phyloP scores from a whole-genome alignment of 2,888 invertebrate genomes.

The Ferrisia virgata region DNA sequence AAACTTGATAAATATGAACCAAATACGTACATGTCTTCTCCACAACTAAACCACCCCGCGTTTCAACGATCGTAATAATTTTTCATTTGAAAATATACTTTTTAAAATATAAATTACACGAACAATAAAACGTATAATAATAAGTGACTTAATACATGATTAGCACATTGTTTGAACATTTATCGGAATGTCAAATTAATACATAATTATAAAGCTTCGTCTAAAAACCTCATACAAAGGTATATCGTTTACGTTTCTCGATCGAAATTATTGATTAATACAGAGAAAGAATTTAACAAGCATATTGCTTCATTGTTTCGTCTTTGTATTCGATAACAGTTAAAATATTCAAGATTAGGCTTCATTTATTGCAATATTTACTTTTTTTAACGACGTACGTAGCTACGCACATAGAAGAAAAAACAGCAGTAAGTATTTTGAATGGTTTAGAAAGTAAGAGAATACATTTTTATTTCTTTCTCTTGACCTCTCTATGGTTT shows the following conservation, averaged over 20 bases:
- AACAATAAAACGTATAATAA: not conserved
- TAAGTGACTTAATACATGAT: not conserved
- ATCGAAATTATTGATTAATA: too few species aligned
- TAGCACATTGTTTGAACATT: not conserved
- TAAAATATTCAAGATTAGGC: not conserved
- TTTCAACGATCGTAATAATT: not conserved
- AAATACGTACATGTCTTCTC: too few species aligned
- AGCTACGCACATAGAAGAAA: not conserved
- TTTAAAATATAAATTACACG: not conserved
- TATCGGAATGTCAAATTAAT: not conserved
- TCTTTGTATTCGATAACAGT: too few species aligned
- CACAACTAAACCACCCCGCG: too few species aligned
- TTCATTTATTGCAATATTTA: not conserved
- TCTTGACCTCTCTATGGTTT: not conserved
- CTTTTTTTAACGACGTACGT: not conserved
- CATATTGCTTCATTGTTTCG: too few species aligned
- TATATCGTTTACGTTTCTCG: not conserved
- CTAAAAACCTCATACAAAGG: not conserved
- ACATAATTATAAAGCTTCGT: not conserved
- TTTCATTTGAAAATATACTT: not conserved
- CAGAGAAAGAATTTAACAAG: too few species aligned
- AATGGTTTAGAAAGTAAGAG: not conserved
- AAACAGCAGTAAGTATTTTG: not conserved
- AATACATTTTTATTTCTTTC: too few species aligned
- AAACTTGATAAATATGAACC: too few species aligned